Base-by-base conservation (phyloP, 2,113 vertebrate genomes). In the Rhinichthys klamathensis region DNA sequence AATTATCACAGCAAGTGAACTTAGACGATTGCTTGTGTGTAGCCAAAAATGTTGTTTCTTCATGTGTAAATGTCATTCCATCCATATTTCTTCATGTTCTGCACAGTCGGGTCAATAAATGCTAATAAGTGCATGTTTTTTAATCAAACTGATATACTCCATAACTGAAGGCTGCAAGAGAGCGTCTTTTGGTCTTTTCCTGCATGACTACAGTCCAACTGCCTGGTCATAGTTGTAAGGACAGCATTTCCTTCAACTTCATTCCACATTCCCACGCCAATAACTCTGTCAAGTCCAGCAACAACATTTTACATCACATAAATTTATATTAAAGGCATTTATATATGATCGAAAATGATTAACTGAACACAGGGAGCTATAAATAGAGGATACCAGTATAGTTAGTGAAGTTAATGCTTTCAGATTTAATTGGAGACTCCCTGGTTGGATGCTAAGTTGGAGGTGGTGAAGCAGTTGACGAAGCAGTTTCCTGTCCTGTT, bases 291-390 rank as follows among this genome's bases (percentile, higher is more conserved):
- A 18, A 82, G 67, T 63, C 8, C 13, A 60, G 51, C 18, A 63
- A 46, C 25, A 56, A 15, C n/a, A 65, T 49, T 27, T 38, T 75
- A 27, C 44, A 56, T 73, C 72, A 87, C 77, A 78, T 23, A 1
- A 18, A 30, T 75, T 51, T 27, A 6, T 30, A 30, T 30, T 27
- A 12, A 75, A 8, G 3, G 51, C 6, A 51, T 30, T 67, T 72
- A 72, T 41, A 23, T 38, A 41, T 23, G 10, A 11, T 46, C 18
- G 63, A 78, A 61, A 70, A 61, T 51, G 56, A 56, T 67, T 88
- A 87, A 89, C 82, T 87, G 86, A 84, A 90, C 80, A 86, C 87
- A 84, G 73, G 35, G 81, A 84, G 73, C 58, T 84, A 72, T 84
- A 38, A 86, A n/a, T 70, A 74, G 74, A 80, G 18, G 21, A 67